These are phyloP conservation scores for Drosophila mimica DNA, from an alignment of 2,888 invertebrate genomes.

Conservation along the genomic window DNA sequence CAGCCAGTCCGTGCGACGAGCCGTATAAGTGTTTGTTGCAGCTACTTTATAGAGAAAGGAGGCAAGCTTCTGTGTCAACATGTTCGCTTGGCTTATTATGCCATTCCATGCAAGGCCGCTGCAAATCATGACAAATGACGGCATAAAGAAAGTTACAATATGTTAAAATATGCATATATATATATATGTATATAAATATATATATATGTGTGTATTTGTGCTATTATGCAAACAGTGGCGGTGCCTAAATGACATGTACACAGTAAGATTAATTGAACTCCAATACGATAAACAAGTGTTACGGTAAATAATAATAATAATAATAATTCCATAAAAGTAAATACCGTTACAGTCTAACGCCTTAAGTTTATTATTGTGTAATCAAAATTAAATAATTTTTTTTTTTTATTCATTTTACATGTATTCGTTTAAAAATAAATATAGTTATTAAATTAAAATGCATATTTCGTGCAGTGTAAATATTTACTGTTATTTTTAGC, in stretches of 20 bases:
- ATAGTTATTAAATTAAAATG: not conserved
- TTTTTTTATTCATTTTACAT: too few relatives aligned
- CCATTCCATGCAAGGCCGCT: slow-evolving; percentile 70
- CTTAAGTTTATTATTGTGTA: not conserved
- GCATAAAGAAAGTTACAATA: slow-evolving; percentile 37
- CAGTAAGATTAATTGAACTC: not conserved
- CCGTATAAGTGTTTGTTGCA: slow-evolving; percentile 77
- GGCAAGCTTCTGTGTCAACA: slow-evolving; percentile 26
- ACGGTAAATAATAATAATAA: not conserved
- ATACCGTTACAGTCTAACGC: not conserved
- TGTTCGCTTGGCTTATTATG: slow-evolving; percentile 74
- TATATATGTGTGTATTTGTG: not conserved
- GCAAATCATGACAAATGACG: slow-evolving; percentile 75
- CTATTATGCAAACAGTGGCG: slow-evolving; percentile 7
- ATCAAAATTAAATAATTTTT: not conserved
- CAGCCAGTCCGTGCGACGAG: slow-evolving; percentile 77
- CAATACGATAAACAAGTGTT: not conserved
- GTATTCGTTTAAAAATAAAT: not conserved
- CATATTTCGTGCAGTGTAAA: not conserved
- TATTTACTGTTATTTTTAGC: not conserved
- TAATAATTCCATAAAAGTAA: not conserved
- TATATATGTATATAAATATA: not conserved
- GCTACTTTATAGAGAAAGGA: not conserved
- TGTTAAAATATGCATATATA: slow-evolving; percentile 18
- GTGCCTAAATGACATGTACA: slow-evolving; percentile 7